Evolutionary conservation across 2,113 vertebrate genomes (phyloP).

Genomic region (Hiodon tergisus): DNA sequence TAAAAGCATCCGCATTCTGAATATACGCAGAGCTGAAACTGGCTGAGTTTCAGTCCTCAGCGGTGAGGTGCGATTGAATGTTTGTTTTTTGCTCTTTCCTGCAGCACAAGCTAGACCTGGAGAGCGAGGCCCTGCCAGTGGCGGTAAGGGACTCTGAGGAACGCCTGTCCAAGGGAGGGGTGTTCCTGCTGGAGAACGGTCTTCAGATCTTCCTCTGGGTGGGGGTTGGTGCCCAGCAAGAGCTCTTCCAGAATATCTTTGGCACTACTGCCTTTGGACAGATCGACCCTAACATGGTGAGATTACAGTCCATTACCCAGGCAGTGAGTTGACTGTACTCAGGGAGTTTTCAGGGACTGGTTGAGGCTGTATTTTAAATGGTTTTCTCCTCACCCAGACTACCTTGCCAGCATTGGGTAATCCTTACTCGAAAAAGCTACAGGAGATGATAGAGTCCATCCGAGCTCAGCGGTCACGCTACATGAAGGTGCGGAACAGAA

Average conservation of each 20-base stretch:
- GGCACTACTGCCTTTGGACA: slow-evolving; percentile 84
- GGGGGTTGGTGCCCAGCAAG: slow-evolving; percentile 86
- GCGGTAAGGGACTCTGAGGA: slow-evolving; percentile 90
- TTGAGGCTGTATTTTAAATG: background rate
- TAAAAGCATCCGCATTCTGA: too few species aligned
- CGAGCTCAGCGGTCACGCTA: slow-evolving; percentile 85
- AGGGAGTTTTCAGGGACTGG: background rate
- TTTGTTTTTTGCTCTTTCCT: background rate
- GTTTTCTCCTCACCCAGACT: slow-evolving; percentile 52
- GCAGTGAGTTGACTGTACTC: too few species aligned
- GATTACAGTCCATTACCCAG: slow-evolving; percentile 13
- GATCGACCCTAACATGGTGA: slow-evolving; percentile 82
- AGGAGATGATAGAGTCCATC: slow-evolving; percentile 77
- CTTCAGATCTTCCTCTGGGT: slow-evolving; percentile 95
- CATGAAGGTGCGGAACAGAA: slow-evolving; percentile 81
- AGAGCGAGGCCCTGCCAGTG: slow-evolving; percentile 73
- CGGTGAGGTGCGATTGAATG: background rate
- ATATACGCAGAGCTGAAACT: too few species aligned
- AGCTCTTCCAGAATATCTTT: slow-evolving; percentile 89
- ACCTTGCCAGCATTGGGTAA: slow-evolving; percentile 86
- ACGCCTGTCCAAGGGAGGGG: slow-evolving; percentile 86
- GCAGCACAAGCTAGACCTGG: slow-evolving; percentile 75
- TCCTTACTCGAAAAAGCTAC: slow-evolving; percentile 85
- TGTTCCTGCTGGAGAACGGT: slow-evolving; percentile 93
- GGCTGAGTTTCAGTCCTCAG: too few species aligned